A percentile compares a stretch with the other conserved stretches of the same genome.
phyloP scores from a whole-genome alignment of 1,140 invertebrate species.

The Musca domestica region DNA sequence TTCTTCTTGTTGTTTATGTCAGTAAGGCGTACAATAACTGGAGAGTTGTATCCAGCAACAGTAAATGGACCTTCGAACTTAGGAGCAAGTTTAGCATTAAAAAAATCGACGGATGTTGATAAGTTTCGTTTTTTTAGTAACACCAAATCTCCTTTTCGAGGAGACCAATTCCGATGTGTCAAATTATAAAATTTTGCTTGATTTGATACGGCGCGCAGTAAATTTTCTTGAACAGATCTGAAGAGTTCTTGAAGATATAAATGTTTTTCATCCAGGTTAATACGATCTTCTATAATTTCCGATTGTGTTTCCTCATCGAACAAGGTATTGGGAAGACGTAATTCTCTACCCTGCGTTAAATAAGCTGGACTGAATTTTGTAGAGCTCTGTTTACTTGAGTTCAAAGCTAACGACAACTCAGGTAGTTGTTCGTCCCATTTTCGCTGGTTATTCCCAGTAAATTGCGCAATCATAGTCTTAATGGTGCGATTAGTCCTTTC shows the following conservation, averaged over 20 bases:
- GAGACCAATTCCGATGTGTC: not conserved
- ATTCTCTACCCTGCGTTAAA: not conserved
- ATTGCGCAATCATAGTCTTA: slow-evolving; percentile 12
- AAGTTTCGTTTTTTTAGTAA: not conserved
- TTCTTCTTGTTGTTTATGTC: not conserved
- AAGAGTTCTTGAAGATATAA: not conserved
- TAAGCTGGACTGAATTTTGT: slow-evolving; percentile 1
- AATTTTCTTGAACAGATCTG: not conserved
- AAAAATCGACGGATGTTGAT: not conserved
- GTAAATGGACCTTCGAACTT: not conserved
- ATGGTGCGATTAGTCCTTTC: slow-evolving; percentile 7
- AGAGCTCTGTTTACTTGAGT: not conserved
- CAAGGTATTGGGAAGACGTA: not conserved
- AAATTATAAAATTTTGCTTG: not conserved
- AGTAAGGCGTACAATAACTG: not conserved
- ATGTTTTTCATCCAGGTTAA: no score
- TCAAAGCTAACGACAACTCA: not conserved
- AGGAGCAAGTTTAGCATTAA: slow-evolving; percentile 7
- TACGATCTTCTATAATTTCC: not conserved
- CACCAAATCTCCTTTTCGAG: not conserved
- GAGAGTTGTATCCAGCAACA: not conserved
- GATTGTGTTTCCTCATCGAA: not conserved
- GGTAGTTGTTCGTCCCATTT: not conserved
- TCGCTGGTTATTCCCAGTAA: not conserved
- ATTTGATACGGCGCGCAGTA: not conserved